Evolutionary conservation across 2,888 invertebrate genomes (phyloP).

Genomic region (Timema podura): DNA sequence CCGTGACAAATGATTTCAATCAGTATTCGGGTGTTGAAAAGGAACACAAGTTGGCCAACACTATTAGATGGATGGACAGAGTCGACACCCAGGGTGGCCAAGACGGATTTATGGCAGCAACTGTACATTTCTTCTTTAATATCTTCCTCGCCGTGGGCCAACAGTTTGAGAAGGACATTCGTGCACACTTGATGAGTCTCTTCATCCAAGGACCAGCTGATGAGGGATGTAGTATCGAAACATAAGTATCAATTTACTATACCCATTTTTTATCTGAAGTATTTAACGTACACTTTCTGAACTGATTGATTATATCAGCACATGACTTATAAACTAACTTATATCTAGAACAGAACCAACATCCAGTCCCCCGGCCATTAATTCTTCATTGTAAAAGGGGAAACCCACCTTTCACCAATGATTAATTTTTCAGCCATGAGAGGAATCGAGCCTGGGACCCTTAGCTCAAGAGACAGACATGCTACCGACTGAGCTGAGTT

Average conservation of each 20-base stretch:
- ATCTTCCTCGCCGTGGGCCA: conserved; percentile 55
- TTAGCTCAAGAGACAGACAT: no score
- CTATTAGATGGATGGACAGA: conserved; percentile 38
- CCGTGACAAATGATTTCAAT: conserved; percentile 64
- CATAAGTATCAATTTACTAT: background rate
- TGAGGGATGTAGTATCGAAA: background rate
- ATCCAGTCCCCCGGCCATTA: no score
- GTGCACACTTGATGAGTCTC: background rate
- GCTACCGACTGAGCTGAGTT: no score
- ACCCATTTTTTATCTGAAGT: no score
- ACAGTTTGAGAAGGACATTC: conserved; percentile 45
- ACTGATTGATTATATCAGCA: no score
- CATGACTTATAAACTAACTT: no score
- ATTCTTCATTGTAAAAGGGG: no score
- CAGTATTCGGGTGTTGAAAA: conserved; percentile 55
- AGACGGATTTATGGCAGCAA: conserved; percentile 52
- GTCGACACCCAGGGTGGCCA: conserved; percentile 53
- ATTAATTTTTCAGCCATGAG: no score
- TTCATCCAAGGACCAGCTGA: conserved; percentile 17
- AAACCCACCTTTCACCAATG: no score
- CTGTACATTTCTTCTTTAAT: conserved; percentile 54
- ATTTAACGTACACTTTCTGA: no score
- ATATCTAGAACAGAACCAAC: no score
- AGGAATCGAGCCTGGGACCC: no score
- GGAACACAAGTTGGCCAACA: conserved; percentile 51